Conservation (phyloP, 2,797 vertebrate genomes). For the Hyperoplus immaculatus region DNA sequence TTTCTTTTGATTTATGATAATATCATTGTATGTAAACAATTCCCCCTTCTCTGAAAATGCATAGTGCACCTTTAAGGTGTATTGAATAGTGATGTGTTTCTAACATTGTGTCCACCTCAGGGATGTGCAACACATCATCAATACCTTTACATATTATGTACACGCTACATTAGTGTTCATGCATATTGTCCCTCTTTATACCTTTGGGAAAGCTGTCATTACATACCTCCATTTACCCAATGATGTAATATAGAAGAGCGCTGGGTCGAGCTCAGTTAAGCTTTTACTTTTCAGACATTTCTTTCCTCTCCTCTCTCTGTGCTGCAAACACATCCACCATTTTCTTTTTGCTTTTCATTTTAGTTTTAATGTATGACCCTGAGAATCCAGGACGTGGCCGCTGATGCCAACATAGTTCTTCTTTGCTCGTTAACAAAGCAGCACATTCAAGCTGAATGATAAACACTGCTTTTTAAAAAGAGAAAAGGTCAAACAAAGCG, state of each 20-base stretch:
- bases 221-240: too few relatives aligned
- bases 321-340: neutral
- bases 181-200: neutral
- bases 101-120: too few relatives aligned
- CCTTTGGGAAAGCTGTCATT: too few relatives aligned
- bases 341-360: neutral
- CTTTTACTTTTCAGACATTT: neutral
- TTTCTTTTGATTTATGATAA: too few relatives aligned
- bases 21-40: too few relatives aligned
- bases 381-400: neutral
- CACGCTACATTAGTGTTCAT: neutral
- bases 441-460: conserved; percentile 7
- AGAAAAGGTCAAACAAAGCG: neutral
- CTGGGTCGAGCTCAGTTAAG: too few relatives aligned
- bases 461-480: neutral
- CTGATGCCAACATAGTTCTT: neutral
- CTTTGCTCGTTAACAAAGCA: neutral
- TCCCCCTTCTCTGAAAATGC: too few relatives aligned
- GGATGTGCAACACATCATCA: neutral
- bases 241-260: too few relatives aligned
- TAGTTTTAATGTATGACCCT: neutral
- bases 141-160: neutral
- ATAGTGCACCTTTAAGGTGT: too few relatives aligned
- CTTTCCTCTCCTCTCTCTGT: neutral
- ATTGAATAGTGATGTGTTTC: too few relatives aligned